These are phyloP conservation scores for Melanotus villosus DNA, from an alignment of 2,888 invertebrate species.

Conservation along the genomic window DNA sequence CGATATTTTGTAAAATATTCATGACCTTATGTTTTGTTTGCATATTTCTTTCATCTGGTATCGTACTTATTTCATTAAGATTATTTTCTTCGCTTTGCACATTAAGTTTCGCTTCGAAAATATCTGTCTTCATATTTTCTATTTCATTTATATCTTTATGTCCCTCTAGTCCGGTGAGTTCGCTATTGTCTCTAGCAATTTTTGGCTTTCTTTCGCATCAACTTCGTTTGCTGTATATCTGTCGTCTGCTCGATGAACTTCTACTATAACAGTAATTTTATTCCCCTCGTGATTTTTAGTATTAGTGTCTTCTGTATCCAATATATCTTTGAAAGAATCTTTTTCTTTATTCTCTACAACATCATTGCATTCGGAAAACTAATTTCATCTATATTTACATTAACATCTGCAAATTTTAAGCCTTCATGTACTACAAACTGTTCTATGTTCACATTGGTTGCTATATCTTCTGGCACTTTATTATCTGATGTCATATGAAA, in stretches of 20 bases:
- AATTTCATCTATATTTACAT: neutral
- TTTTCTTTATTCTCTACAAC: neutral
- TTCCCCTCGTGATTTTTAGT: neutral
- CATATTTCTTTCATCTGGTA: neutral
- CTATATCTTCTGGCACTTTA: neutral
- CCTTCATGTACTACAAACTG: neutral
- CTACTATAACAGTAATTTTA: constrained; percentile 8
- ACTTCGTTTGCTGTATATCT: neutral
- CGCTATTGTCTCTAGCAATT: neutral
- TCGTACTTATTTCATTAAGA: neutral
- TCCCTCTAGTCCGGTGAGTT: neutral
- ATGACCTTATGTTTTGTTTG: neutral
- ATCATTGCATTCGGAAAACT: constrained; percentile 5
- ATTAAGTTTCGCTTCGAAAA: neutral
- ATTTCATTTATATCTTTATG: neutral
- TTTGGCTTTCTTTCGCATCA: constrained; percentile 1
- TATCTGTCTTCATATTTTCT: neutral
- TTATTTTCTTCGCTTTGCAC: neutral
- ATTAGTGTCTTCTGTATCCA: too few species aligned
- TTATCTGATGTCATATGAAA: neutral
- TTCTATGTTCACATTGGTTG: neutral
- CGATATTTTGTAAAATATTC: neutral
- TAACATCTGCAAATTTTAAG: neutral
- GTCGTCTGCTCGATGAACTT: neutral
- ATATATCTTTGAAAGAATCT: too few species aligned